phyloP scores from a whole-genome alignment of 2,113 vertebrate species.

The Nesogale talazaci region DNA sequence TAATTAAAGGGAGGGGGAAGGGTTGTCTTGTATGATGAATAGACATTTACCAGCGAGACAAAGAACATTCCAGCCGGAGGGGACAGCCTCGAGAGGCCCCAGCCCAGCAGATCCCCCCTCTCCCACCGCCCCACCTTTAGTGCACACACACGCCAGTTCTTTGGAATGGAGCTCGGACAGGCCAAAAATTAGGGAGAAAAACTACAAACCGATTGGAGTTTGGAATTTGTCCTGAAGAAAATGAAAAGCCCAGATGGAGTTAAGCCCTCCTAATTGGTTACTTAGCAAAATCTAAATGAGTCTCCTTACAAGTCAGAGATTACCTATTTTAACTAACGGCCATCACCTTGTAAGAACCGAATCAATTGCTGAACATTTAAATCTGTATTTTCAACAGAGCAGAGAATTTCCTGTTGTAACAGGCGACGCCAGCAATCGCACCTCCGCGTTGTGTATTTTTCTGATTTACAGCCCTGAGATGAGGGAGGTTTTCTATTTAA shows the following conservation, averaged over 20 bases:
- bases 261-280: slow-evolving; percentile 66
- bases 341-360: slow-evolving; percentile 46
- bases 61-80: slow-evolving; percentile 70
- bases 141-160: neutral
- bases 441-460: slow-evolving; percentile 1
- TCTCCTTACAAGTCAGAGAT: slow-evolving; percentile 51
- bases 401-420: slow-evolving; percentile 47
- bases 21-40: slow-evolving; percentile 76
- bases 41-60: slow-evolving; percentile 76
- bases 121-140: slow-evolving; percentile 1
- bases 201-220: slow-evolving; percentile 23
- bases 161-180: neutral
- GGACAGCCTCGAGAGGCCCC: slow-evolving; percentile 15
- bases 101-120: neutral
- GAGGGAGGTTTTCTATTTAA: slow-evolving; percentile 60
- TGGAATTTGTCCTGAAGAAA: slow-evolving; percentile 62
- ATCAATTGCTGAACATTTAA: slow-evolving; percentile 62
- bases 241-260: slow-evolving; percentile 51
- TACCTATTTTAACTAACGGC: slow-evolving; percentile 49
- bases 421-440: neutral
- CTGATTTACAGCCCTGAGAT: slow-evolving; percentile 29
- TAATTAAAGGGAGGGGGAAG: slow-evolving; percentile 74
- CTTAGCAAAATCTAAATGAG: slow-evolving; percentile 68
- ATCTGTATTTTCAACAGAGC: slow-evolving; percentile 11
- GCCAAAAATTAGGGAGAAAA: slow-evolving; percentile 20